Base-by-base conservation (phyloP, 2,797 vertebrate genomes). In the Siniperca scherzeri region DNA sequence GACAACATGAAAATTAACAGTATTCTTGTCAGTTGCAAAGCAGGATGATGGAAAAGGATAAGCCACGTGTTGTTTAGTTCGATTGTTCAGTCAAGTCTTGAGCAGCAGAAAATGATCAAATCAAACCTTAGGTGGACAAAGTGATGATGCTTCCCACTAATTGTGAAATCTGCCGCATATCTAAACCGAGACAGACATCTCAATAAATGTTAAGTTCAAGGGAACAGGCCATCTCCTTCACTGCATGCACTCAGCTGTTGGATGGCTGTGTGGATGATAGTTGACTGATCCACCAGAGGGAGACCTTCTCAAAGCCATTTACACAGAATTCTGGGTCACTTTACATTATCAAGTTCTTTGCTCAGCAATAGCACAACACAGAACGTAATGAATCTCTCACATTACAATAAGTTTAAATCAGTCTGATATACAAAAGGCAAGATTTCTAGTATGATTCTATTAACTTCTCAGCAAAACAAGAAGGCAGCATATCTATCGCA, bases 281-380 rank as follows among this genome's bases (percentile, higher is more conserved):
- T 14, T 11, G 2, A 13, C 27, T 60, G 38, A 65, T 61, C 85
- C 92, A 91, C 69, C 56, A 93, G 91, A 82, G 88, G 90, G 90
- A 77, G 87, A 77, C 61, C 12, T 86, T 52, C 22, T 42, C 77
- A 71, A 30, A 70, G 68, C 1, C 27, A 52, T 52, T n/a, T 59
- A 36, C 22, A 38, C 38, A 40, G 10, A 19, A 6, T 0, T 21
- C 13, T 38, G 13, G 7, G n/a, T 55, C 0, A 42, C 44, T 22
- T 59, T 2, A 17, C 11, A 46, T 52, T 9, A n/a, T 59, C 2
- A 13, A 9, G 22, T 36, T 66, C 19, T 61, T 38, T 38, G 4
- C 3, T 66, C 53, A 52, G 14, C 12, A 50, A 2, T 11, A 11
- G 3, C 25, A 1, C 6, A 38, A 30, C 3, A 25, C 3, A 30